phyloP scores from a whole-genome alignment of 2,888 invertebrate species.

The Drosophila koepferae region DNA sequence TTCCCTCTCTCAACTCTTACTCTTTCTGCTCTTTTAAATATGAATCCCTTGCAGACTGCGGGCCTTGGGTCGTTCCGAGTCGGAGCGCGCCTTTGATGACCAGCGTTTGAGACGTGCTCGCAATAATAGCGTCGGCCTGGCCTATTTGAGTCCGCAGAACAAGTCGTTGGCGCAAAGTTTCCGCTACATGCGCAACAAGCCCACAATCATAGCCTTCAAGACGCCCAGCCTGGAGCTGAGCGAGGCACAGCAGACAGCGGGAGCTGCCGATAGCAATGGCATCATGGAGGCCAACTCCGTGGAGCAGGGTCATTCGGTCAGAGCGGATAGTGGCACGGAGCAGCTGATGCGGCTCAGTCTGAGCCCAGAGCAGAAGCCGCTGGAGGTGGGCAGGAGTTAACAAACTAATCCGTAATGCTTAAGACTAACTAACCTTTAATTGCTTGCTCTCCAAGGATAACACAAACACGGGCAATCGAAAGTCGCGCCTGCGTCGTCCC shows the following conservation, averaged over 20 bases:
- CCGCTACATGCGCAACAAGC: constrained; percentile 95
- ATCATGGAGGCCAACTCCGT: constrained; percentile 17
- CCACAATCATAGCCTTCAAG: constrained; percentile 94
- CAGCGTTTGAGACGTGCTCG: constrained; percentile 88
- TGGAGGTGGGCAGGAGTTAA: constrained; percentile 88
- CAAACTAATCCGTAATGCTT: constrained; percentile 1
- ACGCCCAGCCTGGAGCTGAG: constrained; percentile 92
- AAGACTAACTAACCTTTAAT: constrained; percentile 12
- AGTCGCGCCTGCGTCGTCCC: constrained; percentile 83
- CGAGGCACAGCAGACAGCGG: constrained; percentile 87
- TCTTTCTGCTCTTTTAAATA: background rate
- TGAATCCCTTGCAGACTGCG: constrained; percentile 58
- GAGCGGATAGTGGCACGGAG: constrained; percentile 48
- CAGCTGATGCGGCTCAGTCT: constrained; percentile 53
- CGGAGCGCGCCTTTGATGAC: constrained; percentile 91
- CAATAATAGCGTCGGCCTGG: constrained; percentile 88
- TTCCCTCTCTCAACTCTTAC: background rate
- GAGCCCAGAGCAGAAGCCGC: constrained; percentile 88
- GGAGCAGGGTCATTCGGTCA: constrained; percentile 87
- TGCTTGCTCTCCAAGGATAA: constrained; percentile 62
- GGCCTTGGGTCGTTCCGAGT: constrained; percentile 89
- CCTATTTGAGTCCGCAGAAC: constrained; percentile 91
- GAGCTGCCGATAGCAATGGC: constrained; percentile 79
- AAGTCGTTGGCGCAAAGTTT: constrained; percentile 93
- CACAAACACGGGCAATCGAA: constrained; percentile 75